Base-by-base conservation (phyloP, 30 jellyfish, hydroid and myxozoan species). In the Hydra vulgaris region DNA sequence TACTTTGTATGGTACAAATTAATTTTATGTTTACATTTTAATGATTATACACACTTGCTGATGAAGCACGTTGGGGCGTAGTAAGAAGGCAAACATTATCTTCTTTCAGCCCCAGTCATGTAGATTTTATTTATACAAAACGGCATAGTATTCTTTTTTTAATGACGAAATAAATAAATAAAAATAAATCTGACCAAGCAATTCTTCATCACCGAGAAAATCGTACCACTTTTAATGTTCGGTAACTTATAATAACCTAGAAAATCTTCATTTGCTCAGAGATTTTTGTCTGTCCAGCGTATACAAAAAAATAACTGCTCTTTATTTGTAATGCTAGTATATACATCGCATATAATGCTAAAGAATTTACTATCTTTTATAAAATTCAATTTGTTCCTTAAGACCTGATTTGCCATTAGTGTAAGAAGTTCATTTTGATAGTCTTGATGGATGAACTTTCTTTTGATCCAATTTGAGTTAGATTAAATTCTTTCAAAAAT, bases 181-280 rank as follows among this genome's bases (percentile, higher is more conserved):
- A n/a, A n/a, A n/a, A n/a, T 80, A 76, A 80, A 80, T 15, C 85
- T 16, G 18, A 52, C 21, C 27, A 78, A 66, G 20, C 84, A 72
- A 78, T 78, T 84, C 66, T 78, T 78, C 16, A 78, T 78, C 15
- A n/a, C 84, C 16, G 40, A 8, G 12, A 78, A 24, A 18, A 27
- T 27, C 17, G 84, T 80, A 18, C 66, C 74, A 71, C 88, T 71
- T 71, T 71, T 20, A 19, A 70, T 80, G 0, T 80, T 72, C 23
- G 87, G 0, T 71, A 80, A 18, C 66, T 80, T 87, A 55, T 80
- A 80, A 27, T 18, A 72, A 17, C 87, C 87, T 15, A 80, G 88
- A 56, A 80, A 80, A 55, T 80, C 87, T 71, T 80, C 87, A 19
- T 16, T 17, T 71, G 87, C 20, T 19, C 24, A 17, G 0, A 80